A percentile compares a stretch with the other conserved stretches of the same genome.
Conservation (phyloP, 2,113 vertebrate species). For the Myotis brandtii region DNA sequence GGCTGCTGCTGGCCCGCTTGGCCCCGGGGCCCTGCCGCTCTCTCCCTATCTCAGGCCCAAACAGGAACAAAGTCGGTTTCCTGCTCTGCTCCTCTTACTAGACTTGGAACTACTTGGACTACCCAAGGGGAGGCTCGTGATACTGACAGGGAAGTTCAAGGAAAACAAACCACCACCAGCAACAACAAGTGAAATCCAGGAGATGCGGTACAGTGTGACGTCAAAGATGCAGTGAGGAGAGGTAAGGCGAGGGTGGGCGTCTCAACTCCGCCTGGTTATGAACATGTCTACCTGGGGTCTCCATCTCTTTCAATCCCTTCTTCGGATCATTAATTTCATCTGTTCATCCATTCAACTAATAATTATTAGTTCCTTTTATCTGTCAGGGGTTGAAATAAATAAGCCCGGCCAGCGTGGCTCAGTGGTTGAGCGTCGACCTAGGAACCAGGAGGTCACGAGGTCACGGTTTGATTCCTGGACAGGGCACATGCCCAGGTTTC, state of each 20-base stretch:
- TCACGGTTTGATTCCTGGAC: too few species aligned
- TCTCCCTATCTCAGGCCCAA: background rate
- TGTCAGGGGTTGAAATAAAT: background rate
- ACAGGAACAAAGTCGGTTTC: background rate
- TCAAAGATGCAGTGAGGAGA: background rate
- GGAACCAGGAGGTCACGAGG: too few species aligned
- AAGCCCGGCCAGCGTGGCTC: too few species aligned
- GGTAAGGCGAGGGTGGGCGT: accelerated
- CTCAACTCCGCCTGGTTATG: background rate
- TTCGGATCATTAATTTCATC: background rate
- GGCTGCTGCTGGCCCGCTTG: background rate
- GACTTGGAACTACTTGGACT: background rate
- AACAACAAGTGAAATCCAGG: background rate
- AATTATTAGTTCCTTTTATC: background rate
- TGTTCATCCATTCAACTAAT: background rate
- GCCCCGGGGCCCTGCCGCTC: background rate
- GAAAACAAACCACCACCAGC: background rate
- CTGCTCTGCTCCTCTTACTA: background rate
- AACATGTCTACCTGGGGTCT: background rate
- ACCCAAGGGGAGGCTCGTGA: background rate
- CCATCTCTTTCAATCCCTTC: background rate
- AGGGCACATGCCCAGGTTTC: too few species aligned
- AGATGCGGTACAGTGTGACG: accelerated
- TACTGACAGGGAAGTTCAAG: background rate
- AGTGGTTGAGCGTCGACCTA: too few species aligned